Base-by-base conservation (phyloP, 2,113 vertebrate genomes). In the Oenanthe melanoleuca region DNA sequence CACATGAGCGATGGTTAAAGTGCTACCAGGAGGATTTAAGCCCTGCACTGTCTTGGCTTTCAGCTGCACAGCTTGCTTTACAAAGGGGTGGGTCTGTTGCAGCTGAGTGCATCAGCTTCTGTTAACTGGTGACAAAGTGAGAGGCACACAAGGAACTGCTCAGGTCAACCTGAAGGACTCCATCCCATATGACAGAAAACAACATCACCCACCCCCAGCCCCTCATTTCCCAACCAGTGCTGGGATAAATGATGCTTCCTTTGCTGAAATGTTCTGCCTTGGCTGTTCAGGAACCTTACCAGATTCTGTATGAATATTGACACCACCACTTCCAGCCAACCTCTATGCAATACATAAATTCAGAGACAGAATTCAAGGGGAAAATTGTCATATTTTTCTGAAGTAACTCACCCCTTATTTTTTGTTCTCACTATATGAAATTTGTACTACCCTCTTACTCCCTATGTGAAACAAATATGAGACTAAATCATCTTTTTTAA, bases 1-100 rank as follows among this genome's bases (percentile, higher is more conserved):
- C 61, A 64, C 19, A 6, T 69, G 80, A 63, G 60, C 0, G 4
- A 73, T 61, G 91, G 80, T 73, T 84, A 91, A 93, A 92, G 53
- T 40, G 69, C 64, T 94, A 92, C 66, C 94, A 77, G 66, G 79
- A 88, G 50, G 63, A 74, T 86, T 93, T 93, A 88, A 95, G 73
- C 57, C 60, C 79, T 50, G 66, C 15, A 28, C 24, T 70, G 44
- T 17, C 2, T 42, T 80, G 65, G 66, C 81, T 95, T 97, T 96
- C 88, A 94, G 71, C 92, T 88, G 24, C 42, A 70, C 42, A 26
- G 45, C 60, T 90, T 92, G 52, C 44, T 82, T 88, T 70, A 52
- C 34, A 73, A 53, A 74, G 42, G 16, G 38, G 55, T 55, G 21
- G 3, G 8, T 11, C 5, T 75, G 18, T 20, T 78, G 71, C 88